Evolutionary conservation across 2,113 vertebrate genomes (phyloP).

Genomic region (Antigone vipio): DNA sequence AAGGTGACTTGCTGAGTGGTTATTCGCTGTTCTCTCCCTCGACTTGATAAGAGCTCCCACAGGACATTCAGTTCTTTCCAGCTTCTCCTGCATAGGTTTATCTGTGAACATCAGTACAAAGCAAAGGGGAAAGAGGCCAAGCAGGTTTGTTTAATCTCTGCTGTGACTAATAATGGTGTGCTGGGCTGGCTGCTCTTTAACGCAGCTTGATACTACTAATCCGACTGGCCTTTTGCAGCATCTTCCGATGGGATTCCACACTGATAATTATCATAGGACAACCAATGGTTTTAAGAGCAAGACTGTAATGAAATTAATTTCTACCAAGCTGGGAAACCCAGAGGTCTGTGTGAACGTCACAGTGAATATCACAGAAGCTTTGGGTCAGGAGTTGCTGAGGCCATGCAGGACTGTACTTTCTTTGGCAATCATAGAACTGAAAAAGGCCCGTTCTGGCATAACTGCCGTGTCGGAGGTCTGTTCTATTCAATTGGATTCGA

Average conservation of each 20-base stretch:
- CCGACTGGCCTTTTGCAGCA: neutral
- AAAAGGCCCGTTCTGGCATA: neutral
- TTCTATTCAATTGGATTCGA: neutral
- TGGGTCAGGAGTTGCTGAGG: neutral
- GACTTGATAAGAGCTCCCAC: conserved; percentile 57
- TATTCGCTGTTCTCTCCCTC: conserved; percentile 5
- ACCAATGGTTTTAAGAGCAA: neutral
- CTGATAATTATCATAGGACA: neutral
- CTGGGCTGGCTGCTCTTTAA: conserved; percentile 14
- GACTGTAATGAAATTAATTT: neutral
- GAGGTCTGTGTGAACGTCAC: neutral
- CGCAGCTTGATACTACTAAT: neutral
- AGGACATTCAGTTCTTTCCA: conserved; percentile 60
- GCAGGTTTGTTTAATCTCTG: conserved; percentile 62
- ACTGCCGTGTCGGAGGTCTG: neutral
- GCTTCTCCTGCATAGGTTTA: conserved; percentile 31
- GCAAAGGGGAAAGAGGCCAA: conserved; percentile 48
- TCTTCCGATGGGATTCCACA: neutral
- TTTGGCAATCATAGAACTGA: neutral
- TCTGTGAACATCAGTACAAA: conserved; percentile 50
- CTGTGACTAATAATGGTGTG: conserved; percentile 32
- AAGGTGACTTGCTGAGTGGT: conserved; percentile 41
- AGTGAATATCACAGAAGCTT: neutral
- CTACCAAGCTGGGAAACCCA: neutral
- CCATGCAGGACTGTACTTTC: neutral